Evolutionary conservation across 2,113 vertebrate species (phyloP).

Genomic region (Sinosuthora webbiana): DNA sequence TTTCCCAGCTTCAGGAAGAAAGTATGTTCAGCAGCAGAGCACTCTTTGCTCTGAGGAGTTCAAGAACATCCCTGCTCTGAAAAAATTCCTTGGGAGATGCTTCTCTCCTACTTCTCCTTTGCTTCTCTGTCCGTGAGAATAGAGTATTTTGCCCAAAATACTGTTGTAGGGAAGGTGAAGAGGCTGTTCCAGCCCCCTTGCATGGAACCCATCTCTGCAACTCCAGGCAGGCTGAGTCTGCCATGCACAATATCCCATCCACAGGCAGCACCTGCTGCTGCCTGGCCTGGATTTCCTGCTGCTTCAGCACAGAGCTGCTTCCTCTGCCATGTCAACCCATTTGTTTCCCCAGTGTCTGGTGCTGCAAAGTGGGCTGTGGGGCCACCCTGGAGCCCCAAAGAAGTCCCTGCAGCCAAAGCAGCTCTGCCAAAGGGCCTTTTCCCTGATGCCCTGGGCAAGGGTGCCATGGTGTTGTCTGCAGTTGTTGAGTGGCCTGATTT

Average conservation of each 20-base stretch:
- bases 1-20: not conserved
- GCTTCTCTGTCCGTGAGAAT: not conserved
- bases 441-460: accelerated
- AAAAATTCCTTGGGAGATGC: not conserved
- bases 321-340: accelerated
- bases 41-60: not conserved
- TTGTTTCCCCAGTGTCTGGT: not conserved
- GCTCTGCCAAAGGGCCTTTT: not conserved
- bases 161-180: not conserved
- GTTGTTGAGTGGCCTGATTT: not conserved
- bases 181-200: not conserved
- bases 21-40: not conserved
- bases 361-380: not conserved
- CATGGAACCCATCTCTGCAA: not conserved
- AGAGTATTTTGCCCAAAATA: not conserved
- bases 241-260: not conserved
- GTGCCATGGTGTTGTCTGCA: not conserved
- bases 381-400: not conserved
- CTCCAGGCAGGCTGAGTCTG: not conserved
- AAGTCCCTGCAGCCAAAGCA: not conserved
- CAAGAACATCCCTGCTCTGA: not conserved
- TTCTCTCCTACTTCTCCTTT: not conserved
- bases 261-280: not conserved
- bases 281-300: not conserved
- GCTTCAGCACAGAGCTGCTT: not conserved